phyloP scores from a whole-genome alignment of 2,888 invertebrate genomes.

The Pristionchus japonicus region DNA sequence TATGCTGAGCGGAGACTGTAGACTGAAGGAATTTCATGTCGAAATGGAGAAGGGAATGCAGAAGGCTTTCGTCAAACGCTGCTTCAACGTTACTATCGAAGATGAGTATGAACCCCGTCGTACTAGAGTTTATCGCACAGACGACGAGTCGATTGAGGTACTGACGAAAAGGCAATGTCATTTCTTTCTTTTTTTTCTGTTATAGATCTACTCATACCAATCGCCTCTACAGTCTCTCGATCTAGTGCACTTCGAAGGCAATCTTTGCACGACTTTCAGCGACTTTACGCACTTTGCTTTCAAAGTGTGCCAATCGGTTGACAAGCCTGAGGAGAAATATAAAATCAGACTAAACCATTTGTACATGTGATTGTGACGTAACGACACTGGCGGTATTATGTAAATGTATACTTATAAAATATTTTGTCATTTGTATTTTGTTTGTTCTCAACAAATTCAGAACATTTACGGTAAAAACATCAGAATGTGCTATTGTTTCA shows the following conservation, averaged over 20 bases:
- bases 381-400: no score
- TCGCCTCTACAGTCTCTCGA: neutral
- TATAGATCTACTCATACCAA: neutral
- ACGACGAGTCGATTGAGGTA: neutral
- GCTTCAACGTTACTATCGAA: neutral
- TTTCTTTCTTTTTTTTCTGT: no score
- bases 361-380: no score
- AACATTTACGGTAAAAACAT: no score
- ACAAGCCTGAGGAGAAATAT: neutral
- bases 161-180: no score
- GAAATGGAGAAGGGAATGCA: neutral
- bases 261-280: neutral
- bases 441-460: no score
- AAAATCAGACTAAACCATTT: neutral
- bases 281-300: no score
- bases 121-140: neutral
- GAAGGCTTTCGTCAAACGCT: neutral
- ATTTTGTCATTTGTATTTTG: no score
- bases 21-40: neutral
- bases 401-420: no score
- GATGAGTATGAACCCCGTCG: neutral
- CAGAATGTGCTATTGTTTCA: no score
- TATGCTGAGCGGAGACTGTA: neutral
- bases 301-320: neutral
- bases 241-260: neutral